Conservation (phyloP, 2,888 invertebrate species). For the Aradus depressus region DNA sequence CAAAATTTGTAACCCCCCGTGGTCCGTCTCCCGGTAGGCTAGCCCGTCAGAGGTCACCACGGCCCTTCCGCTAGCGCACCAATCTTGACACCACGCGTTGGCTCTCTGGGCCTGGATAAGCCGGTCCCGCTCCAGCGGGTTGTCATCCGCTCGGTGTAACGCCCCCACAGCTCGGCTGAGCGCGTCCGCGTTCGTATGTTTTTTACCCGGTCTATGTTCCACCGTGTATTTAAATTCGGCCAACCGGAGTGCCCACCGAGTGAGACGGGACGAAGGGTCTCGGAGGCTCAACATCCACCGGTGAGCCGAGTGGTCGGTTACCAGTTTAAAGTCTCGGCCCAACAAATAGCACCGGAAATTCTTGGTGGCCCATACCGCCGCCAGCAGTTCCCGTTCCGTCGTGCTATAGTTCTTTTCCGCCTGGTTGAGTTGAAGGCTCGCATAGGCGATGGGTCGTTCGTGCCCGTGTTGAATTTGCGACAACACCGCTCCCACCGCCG, state of each 20-base stretch:
- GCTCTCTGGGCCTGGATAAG: not conserved
- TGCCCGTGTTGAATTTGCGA: too few species aligned
- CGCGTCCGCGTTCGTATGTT: constrained; percentile 22
- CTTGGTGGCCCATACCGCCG: constrained; percentile 32
- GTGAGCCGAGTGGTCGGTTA: constrained; percentile 37
- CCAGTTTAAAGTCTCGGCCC: constrained; percentile 35
- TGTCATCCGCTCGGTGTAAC: not conserved
- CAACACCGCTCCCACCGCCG: constrained; percentile 21
- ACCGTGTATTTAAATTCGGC: constrained; percentile 33
- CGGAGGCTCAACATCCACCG: constrained; percentile 35
- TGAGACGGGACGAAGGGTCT: constrained; percentile 35
- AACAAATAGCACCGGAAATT: constrained; percentile 34
- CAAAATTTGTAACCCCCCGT: too few species aligned
- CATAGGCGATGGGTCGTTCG: too few species aligned
- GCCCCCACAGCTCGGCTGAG: constrained; percentile 7
- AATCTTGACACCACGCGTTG: constrained; percentile 1
- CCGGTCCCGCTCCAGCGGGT: not conserved
- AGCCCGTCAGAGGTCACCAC: too few species aligned
- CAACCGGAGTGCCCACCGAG: constrained; percentile 35
- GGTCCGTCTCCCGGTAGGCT: too few species aligned
- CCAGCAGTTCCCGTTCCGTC: too few species aligned
- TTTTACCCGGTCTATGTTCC: constrained; percentile 20
- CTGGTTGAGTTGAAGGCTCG: constrained; percentile 3
- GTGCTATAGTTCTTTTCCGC: constrained; percentile 2
- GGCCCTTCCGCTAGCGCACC: not conserved